A percentile compares a stretch with the other conserved stretches of the same genome.
phyloP scores from a whole-genome alignment of 2,797 vertebrate species.

The Darevskia nairensis region DNA sequence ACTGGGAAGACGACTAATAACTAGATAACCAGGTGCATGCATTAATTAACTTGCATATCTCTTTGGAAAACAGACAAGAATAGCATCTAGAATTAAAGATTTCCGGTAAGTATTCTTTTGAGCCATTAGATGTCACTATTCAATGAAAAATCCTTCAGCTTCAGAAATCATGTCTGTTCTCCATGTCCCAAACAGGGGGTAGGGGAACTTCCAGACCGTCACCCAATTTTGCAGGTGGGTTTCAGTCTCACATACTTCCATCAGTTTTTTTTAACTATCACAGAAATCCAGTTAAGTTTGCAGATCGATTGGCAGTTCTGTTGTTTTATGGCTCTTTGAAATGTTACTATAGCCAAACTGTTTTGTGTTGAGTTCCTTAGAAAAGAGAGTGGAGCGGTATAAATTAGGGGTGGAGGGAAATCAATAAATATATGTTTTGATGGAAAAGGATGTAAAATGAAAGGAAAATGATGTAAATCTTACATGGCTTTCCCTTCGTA shows the following conservation, averaged over 20 bases:
- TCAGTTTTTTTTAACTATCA: background rate
- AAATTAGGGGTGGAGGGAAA: background rate
- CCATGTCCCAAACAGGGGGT: too few species aligned
- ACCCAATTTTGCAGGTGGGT: too few species aligned
- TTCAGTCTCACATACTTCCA: background rate
- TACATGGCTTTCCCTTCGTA: too few species aligned
- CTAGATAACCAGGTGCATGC: background rate
- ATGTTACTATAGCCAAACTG: background rate
- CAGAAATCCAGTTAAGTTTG: background rate
- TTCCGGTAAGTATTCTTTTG: background rate
- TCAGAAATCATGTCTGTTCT: background rate
- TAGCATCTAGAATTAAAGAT: background rate
- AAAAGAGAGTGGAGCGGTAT: background rate
- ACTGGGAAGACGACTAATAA: background rate
- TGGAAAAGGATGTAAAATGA: background rate
- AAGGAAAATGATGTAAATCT: too few species aligned
- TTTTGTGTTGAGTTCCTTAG: background rate
- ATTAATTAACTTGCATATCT: too few species aligned
- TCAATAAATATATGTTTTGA: background rate
- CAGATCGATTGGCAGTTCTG: background rate
- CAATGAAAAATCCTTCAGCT: conserved; percentile 41
- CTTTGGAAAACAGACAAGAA: background rate
- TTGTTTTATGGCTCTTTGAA: background rate
- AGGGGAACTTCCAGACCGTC: too few species aligned
- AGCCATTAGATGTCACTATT: conserved; percentile 75